Conservation (phyloP, 2,797 vertebrate species). For the Rhyacichthys aspro region DNA sequence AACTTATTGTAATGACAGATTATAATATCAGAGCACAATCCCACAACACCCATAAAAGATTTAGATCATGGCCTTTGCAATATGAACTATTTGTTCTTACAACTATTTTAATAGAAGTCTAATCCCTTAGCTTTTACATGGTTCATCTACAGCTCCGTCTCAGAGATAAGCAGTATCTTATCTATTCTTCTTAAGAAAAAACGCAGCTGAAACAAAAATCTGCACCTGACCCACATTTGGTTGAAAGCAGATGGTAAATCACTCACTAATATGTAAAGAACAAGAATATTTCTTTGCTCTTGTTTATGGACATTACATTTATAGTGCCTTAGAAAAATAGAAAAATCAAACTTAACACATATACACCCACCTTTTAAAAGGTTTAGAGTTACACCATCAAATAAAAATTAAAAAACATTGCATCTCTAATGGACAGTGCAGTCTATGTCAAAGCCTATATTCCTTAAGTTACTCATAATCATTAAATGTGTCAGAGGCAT, state of each 20-base stretch:
- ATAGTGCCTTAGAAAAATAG: no score
- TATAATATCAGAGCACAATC: no score
- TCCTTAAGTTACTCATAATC: not conserved
- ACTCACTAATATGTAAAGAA: conserved; percentile 8
- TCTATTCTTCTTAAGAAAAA: conserved; percentile 6
- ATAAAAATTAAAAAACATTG: conserved; percentile 1
- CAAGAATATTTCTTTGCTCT: no score
- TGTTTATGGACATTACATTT: no score
- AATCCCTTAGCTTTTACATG: not conserved
- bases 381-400: no score
- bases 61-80: no score
- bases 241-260: conserved; percentile 19
- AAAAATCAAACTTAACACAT: no score
- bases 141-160: not conserved
- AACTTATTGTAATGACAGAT: no score
- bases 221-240: conserved; percentile 3
- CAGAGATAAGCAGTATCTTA: not conserved
- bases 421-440: conserved; percentile 23
- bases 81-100: not conserved
- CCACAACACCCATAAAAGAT: no score
- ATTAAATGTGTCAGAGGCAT: conserved; percentile 51
- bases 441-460: no score
- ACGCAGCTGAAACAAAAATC: not conserved
- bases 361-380: no score
- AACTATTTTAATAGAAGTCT: not conserved